A percentile compares a stretch with the other conserved stretches of the same genome.
phyloP scores from a whole-genome alignment of 2,797 vertebrate species.

The Onychomys leucogaster region DNA sequence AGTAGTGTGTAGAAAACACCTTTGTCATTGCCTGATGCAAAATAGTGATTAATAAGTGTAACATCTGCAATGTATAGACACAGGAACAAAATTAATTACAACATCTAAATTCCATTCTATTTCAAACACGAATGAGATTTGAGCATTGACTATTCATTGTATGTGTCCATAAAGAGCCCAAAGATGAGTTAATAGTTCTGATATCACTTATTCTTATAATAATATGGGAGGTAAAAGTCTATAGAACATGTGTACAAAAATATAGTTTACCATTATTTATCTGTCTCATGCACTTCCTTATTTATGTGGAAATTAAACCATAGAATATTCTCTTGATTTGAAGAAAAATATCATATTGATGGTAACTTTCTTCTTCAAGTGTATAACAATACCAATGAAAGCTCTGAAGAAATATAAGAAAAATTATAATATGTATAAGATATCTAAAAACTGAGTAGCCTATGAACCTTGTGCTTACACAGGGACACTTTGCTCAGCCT shows the following conservation, averaged over 20 bases:
- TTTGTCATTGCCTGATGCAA: background rate
- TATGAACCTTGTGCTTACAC: no score
- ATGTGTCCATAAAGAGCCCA: background rate
- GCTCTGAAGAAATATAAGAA: background rate
- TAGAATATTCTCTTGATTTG: conserved; percentile 15
- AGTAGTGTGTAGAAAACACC: background rate
- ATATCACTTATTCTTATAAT: background rate
- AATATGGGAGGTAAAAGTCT: background rate
- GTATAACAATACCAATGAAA: background rate
- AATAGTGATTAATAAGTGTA: background rate
- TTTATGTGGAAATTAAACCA: background rate
- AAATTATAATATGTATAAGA: background rate
- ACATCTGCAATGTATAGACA: background rate
- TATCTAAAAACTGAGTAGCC: background rate
- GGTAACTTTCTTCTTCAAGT: background rate
- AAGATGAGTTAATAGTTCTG: background rate
- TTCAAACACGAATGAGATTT: background rate
- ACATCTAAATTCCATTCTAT: background rate
- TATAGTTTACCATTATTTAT: background rate
- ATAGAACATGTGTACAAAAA: background rate
- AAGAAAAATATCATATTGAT: background rate
- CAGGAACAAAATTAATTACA: background rate
- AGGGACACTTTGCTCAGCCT: no score
- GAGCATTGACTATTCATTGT: background rate
- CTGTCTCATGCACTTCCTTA: background rate